Conservation (phyloP, 2,888 invertebrate species). For the Drosophila quinaria region DNA sequence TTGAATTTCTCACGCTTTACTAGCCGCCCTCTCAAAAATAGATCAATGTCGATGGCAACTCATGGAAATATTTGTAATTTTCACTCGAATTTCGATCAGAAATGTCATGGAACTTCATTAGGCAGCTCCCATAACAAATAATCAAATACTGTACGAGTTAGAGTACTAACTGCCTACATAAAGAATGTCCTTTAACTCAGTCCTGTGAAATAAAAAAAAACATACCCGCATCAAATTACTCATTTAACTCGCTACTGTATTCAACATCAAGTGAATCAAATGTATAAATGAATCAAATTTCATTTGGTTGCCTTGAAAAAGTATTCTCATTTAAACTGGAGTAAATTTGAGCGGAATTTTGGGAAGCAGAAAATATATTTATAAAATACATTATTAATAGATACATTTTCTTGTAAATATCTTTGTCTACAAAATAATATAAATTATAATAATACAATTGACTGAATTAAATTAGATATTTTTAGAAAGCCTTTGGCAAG, state of each 20-base stretch:
- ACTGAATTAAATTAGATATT: background rate
- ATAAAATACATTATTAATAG: background rate
- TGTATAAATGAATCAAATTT: slow-evolving; percentile 40
- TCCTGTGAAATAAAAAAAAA: slow-evolving; percentile 2
- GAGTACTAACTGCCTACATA: background rate
- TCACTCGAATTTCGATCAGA: slow-evolving; percentile 26
- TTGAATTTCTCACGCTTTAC: slow-evolving; percentile 69
- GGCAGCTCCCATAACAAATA: slow-evolving; percentile 13
- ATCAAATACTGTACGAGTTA: background rate
- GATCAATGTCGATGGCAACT: slow-evolving; percentile 24
- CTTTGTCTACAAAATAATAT: background rate
- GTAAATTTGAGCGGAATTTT: background rate
- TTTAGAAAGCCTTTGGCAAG: no score
- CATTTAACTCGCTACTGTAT: slow-evolving; percentile 36
- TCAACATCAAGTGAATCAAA: slow-evolving; percentile 31
- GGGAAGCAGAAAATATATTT: background rate
- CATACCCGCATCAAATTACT: slow-evolving; percentile 49
- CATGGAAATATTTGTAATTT: slow-evolving; percentile 40
- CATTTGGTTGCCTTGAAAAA: slow-evolving; percentile 26
- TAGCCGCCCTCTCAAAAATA: slow-evolving; percentile 19
- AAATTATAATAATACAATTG: background rate
- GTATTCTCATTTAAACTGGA: background rate
- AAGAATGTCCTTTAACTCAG: slow-evolving; percentile 12
- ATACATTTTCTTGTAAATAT: no score
- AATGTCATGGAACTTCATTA: slow-evolving; percentile 57